Evolutionary conservation across 2,888 invertebrate species (phyloP), one percentile per base, ranked within the genome.

Genomic region (Druceiella hillmani): DNA sequence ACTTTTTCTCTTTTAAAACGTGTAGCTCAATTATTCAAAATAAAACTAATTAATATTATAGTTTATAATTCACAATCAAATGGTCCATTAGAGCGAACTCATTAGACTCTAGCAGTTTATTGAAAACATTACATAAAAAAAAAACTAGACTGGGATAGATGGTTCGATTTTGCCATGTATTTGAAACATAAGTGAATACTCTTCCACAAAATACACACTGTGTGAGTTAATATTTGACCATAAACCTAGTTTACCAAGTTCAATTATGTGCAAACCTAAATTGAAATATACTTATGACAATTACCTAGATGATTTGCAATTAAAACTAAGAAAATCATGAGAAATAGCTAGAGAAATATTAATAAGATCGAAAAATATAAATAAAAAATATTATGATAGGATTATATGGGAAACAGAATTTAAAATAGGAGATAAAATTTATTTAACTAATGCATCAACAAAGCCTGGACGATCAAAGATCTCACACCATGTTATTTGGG

Each of bases 81-180:
- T 29, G 52, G 50, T 10, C 46, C 48, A 4, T 22, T 53, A 7
- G 52, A 56, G 41, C 26, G 52, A 14, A 39, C 33, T 13, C 50
- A 52, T 38, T 38, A 36, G 17, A 53, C 50, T 38, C 50, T 52
- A 16, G 48, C 46, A 6, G 48, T 52, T 7, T 52, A 51, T 40
- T 12, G 56, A 5, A 50, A 51, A 38, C 52, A 56, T 37, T 56
- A 45, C 37, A 51, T 55, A 2, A 50, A 48, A 2, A 2, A 33
- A 25, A 39, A 51, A 37, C 41, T 38, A 2, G 50, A 57, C 36
- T 58, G 56, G 55, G 55, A 57, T 22, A 17, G 50, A 12, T 51
- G 46, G 44, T 6, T 56, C 7, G 40, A 45, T 9, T 47, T 46
- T 31, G 51, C 50, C 3, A 52, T 55, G 45, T 51, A 52, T 32